A percentile compares a stretch with the other conserved stretches of the same genome.
Conservation (phyloP, 2,113 vertebrate species). For the Elephas maximus region DNA sequence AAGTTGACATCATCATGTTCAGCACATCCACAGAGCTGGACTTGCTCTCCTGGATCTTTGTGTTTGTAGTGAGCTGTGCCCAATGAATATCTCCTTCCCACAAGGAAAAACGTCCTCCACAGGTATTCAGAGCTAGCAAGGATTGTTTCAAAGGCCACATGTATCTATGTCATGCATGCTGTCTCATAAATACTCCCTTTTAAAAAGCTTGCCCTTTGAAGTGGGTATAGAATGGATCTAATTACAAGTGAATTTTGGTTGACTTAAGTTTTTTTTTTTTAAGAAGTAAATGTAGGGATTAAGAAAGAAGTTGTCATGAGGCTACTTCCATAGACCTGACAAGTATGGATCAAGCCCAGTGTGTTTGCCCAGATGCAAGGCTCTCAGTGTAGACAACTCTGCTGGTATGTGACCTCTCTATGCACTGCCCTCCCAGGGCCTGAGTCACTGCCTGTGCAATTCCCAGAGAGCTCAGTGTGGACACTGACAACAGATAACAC, state of each 20-base stretch:
- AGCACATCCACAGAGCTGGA: not conserved
- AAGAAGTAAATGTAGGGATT: not conserved
- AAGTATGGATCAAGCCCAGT: not conserved
- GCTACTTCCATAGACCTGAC: not conserved
- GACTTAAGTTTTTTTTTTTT: not conserved
- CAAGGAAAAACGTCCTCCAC: not conserved
- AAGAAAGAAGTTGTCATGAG: not conserved
- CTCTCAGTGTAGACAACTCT: not conserved
- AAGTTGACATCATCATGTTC: not conserved
- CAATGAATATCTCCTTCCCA: not conserved
- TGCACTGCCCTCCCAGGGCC: constrained; percentile 12
- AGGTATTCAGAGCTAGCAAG: not conserved
- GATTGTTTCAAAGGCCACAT: not conserved
- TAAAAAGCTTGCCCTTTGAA: not conserved
- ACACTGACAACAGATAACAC: constrained; percentile 46
- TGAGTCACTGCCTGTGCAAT: constrained; percentile 32
- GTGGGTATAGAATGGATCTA: not conserved
- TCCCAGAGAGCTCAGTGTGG: constrained; percentile 10
- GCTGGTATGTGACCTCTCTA: constrained; percentile 4
- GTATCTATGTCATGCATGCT: not conserved
- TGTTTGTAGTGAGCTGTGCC: not conserved
- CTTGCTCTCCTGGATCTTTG: not conserved
- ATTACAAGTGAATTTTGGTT: not conserved
- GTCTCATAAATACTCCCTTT: not conserved
- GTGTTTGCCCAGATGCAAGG: not conserved